These are phyloP conservation scores for Acanthurus leucopareius DNA, from an alignment of 2,797 vertebrate species.

Conservation along the genomic window DNA sequence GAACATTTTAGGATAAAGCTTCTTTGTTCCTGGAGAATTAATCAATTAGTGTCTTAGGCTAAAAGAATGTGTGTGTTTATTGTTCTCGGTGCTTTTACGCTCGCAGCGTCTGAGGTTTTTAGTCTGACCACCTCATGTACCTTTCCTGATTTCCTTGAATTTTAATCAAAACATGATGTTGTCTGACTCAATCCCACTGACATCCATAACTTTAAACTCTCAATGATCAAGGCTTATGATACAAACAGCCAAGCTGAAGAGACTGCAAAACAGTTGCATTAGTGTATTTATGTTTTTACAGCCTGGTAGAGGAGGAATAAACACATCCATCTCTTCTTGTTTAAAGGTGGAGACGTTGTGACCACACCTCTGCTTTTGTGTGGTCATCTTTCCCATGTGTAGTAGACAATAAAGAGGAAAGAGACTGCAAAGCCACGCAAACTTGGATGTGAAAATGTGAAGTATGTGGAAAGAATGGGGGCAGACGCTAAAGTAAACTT, in stretches of 20 bases:
- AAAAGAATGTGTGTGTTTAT: background rate
- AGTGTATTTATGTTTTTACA: slow-evolving; percentile 3
- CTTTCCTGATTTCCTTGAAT: slow-evolving; percentile 42
- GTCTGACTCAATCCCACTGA: slow-evolving; percentile 45
- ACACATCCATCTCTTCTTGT: slow-evolving; percentile 1
- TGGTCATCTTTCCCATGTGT: slow-evolving; percentile 50
- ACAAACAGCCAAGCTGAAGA: slow-evolving; percentile 8
- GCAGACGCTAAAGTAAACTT: slow-evolving; percentile 76
- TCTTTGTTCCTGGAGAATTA: background rate
- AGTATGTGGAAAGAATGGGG: slow-evolving; percentile 80
- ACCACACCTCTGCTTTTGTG: slow-evolving; percentile 40
- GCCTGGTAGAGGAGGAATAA: background rate
- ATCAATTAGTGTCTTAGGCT: background rate
- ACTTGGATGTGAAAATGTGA: slow-evolving; percentile 76
- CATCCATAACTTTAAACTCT: slow-evolving; percentile 30
- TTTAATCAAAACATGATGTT: slow-evolving; percentile 57
- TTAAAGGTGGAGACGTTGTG: slow-evolving; percentile 39
- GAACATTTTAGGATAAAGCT: background rate
- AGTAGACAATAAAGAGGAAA: slow-evolving; percentile 33
- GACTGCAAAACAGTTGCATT: slow-evolving; percentile 1
- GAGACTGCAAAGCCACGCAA: slow-evolving; percentile 46
- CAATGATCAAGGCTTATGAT: slow-evolving; percentile 19
- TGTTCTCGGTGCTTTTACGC: background rate
- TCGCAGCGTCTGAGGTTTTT: slow-evolving; percentile 14
- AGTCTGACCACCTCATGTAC: slow-evolving; percentile 22